Evolutionary conservation across 2,113 vertebrate genomes (phyloP).

Genomic region (Cephalopholis sonnerati): DNA sequence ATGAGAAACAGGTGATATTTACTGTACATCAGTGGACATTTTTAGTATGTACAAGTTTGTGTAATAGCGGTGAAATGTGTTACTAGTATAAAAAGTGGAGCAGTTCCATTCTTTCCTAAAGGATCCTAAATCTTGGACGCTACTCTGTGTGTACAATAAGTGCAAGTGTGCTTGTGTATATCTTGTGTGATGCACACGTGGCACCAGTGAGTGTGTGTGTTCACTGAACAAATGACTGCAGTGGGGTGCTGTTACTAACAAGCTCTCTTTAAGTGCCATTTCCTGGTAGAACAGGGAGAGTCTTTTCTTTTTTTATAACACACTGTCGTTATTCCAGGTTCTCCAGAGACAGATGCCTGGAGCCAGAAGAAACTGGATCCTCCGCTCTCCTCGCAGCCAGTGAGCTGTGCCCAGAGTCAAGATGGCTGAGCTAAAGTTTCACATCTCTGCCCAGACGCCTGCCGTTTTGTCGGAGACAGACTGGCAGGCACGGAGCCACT

Average conservation of each 20-base stretch:
- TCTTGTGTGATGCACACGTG: not conserved
- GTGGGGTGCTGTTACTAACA: slow-evolving; percentile 28
- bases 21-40: slow-evolving; percentile 29
- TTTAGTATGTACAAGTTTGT: slow-evolving; percentile 60
- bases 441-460: slow-evolving; percentile 46
- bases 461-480: slow-evolving; percentile 58
- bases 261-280: slow-evolving; percentile 55
- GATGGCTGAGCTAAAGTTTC: slow-evolving; percentile 50
- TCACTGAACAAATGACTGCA: slow-evolving; percentile 51
- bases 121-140: slow-evolving; percentile 9
- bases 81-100: slow-evolving; percentile 20
- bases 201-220: slow-evolving; percentile 15
- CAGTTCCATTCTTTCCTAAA: slow-evolving; percentile 14
- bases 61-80: slow-evolving; percentile 52
- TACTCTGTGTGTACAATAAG: slow-evolving; percentile 14
- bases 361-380: slow-evolving; percentile 69
- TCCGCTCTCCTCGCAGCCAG: slow-evolving; percentile 16
- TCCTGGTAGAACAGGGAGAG: slow-evolving; percentile 49
- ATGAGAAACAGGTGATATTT: slow-evolving; percentile 24
- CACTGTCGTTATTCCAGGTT: slow-evolving; percentile 31
- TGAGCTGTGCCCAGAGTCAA: slow-evolving; percentile 34
- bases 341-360: slow-evolving; percentile 60
- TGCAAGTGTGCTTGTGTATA: slow-evolving; percentile 43
- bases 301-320: slow-evolving; percentile 11
- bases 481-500: slow-evolving; percentile 59